Conservation (phyloP, 2,888 invertebrate genomes). For the Helicoverpa assulta region DNA sequence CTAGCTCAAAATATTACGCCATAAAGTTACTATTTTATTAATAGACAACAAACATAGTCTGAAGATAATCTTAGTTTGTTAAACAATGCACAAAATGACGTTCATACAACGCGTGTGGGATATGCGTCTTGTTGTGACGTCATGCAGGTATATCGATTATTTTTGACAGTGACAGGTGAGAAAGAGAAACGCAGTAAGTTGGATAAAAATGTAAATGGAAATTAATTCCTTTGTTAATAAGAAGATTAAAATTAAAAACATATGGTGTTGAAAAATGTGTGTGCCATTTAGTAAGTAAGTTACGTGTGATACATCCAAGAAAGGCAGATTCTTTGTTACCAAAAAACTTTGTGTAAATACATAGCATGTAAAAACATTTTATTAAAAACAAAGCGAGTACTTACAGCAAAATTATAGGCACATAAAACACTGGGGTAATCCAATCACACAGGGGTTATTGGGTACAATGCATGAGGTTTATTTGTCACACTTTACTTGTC, state of each 20-base stretch:
- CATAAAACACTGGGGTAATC: slow-evolving; percentile 77
- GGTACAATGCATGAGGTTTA: slow-evolving; percentile 60
- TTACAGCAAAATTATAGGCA: slow-evolving; percentile 82
- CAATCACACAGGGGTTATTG: slow-evolving; percentile 76
- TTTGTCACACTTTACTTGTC: slow-evolving; percentile 81
- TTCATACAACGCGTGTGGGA: slow-evolving; percentile 51
- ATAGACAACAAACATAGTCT: slow-evolving; percentile 28
- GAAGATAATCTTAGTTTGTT: slow-evolving; percentile 39
- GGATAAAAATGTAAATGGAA: not conserved
- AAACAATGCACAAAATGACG: slow-evolving; percentile 49
- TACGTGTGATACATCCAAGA: not conserved
- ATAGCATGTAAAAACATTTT: slow-evolving; percentile 24
- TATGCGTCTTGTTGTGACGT: slow-evolving; percentile 39
- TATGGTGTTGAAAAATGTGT: not conserved
- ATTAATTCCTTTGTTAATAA: not conserved
- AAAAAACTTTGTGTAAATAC: slow-evolving; percentile 12
- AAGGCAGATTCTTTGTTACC: slow-evolving; percentile 19
- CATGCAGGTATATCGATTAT: slow-evolving; percentile 52
- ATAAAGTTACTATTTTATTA: slow-evolving; percentile 21
- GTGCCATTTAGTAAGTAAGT: not conserved
- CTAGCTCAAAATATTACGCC: slow-evolving; percentile 12
- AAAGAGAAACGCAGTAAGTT: slow-evolving; percentile 14
- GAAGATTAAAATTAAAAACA: not conserved
- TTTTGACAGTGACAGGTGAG: slow-evolving; percentile 46
- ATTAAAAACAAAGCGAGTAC: slow-evolving; percentile 77